These are phyloP conservation scores for Odontamblyopus rebecca DNA, from an alignment of 2,797 vertebrate genomes.

Conservation along the genomic window DNA sequence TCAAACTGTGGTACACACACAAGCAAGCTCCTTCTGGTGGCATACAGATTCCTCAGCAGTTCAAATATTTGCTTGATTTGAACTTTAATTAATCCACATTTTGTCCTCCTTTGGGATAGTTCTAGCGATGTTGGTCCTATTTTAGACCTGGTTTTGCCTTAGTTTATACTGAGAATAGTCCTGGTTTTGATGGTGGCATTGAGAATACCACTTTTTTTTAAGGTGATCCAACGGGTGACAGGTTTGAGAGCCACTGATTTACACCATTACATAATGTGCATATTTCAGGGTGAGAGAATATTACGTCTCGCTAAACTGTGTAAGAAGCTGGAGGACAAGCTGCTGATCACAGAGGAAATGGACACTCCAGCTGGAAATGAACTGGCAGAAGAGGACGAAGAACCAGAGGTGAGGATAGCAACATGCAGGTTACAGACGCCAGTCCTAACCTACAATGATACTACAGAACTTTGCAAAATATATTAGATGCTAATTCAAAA, in stretches of 20 bases:
- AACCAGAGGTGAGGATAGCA: background rate
- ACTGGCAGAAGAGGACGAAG: background rate
- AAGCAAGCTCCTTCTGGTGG: too few species aligned
- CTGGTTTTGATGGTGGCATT: too few species aligned
- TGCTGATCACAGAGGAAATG: background rate
- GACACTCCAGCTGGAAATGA: background rate
- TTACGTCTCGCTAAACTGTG: constrained; percentile 22
- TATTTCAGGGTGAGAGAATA: constrained; percentile 48
- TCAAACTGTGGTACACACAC: too few species aligned
- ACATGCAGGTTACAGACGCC: background rate
- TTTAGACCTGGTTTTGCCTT: too few species aligned
- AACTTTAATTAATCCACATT: too few species aligned
- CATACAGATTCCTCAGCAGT: too few species aligned
- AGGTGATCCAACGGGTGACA: too few species aligned
- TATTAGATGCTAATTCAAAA: background rate
- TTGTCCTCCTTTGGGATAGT: too few species aligned
- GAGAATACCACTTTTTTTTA: too few species aligned
- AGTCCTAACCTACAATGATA: background rate
- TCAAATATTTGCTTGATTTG: too few species aligned
- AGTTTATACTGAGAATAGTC: too few species aligned
- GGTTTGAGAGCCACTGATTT: background rate
- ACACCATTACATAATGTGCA: background rate
- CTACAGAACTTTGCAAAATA: background rate
- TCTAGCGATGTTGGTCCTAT: too few species aligned
- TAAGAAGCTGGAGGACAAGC: constrained; percentile 23